Base-by-base conservation (phyloP, 2,888 invertebrate genomes). In the Galerucella pusilla region DNA sequence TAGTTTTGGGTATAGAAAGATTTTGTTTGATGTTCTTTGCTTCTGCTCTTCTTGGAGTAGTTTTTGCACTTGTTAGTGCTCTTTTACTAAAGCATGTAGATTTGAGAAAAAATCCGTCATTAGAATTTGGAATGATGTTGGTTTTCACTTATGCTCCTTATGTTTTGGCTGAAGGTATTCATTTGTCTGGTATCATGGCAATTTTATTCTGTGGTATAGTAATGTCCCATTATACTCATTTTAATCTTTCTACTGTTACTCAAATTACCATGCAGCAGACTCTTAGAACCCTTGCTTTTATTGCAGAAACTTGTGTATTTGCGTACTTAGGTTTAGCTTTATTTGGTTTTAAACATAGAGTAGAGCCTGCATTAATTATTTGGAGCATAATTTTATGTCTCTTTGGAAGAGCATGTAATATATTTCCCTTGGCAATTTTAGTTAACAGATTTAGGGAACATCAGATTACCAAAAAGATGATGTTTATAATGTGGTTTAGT, bases 211-310 rank as follows among this genome's bases (percentile, higher is more conserved):
- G 98, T 89, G 99, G 99, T 9, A 97, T 99, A 85, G 98, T 98
- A 1, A 99, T 99, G 99, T 98, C 98, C 0, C 99, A 99, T 88
- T 99, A 99, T 87, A 99, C 99, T 14, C 99, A 99, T 90, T 97
- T 96, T 85, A 99, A 99, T 88, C 89, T 99, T 61, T 98, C 98
- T 0, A 98, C 99, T 0, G 95, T 99, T 25, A 98, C 99, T 0
- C 99, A 99, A 89, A 98, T 99, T 69, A 99, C 99, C 4, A 98
- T 99, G 95, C 98, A 99, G 87, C 98, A 99, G 88, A 99, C 98
- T 0, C 96, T 99, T 93, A 91, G 98, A 84, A 99, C 99, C 0
- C 89, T 99, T 75, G 96, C 99, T 2, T 99, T 99, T 85, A 97
- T 99, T 79, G 98, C 96, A 81, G 99, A 99, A 89, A 99, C 99